A percentile compares a stretch with the other conserved stretches of the same genome.
Evolutionary conservation across 2,797 vertebrate species (phyloP).

Genomic region (Mus spretus): DNA sequence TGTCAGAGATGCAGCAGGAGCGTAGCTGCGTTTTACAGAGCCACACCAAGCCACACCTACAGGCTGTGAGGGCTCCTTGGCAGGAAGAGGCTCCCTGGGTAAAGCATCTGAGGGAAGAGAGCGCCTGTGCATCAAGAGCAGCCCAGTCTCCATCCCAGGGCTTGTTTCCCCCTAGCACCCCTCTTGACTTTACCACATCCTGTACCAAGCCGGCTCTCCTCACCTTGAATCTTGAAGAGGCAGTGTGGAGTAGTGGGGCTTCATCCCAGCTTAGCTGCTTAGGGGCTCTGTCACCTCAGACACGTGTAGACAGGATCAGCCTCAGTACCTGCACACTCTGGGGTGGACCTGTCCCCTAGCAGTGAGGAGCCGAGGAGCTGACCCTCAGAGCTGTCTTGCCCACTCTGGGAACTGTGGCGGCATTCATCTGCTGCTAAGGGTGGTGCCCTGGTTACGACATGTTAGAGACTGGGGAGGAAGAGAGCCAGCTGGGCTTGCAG

Average conservation of each 20-base stretch:
- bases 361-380: background rate
- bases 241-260: too few relatives aligned
- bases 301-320: too few relatives aligned
- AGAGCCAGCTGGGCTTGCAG: background rate
- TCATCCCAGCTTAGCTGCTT: background rate
- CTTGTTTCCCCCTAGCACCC: background rate
- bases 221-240: background rate
- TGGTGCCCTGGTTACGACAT: fast-evolving
- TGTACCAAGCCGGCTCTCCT: fast-evolving
- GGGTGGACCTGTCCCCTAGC: fast-evolving
- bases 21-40: background rate
- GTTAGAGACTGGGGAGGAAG: background rate
- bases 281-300: background rate
- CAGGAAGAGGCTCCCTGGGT: background rate
- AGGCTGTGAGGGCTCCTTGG: fast-evolving
- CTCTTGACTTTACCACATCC: background rate
- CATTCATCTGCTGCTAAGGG: background rate
- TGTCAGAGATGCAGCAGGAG: background rate
- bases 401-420: fast-evolving
- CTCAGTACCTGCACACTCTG: background rate
- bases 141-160: fast-evolving
- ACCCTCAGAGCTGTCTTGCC: fast-evolving
- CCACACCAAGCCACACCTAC: fast-evolving
- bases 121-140: fast-evolving
- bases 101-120: background rate